Evolutionary conservation across 2,797 vertebrate species (phyloP), one percentile per base, ranked within the genome.

Genomic region (Mus minutoides): DNA sequence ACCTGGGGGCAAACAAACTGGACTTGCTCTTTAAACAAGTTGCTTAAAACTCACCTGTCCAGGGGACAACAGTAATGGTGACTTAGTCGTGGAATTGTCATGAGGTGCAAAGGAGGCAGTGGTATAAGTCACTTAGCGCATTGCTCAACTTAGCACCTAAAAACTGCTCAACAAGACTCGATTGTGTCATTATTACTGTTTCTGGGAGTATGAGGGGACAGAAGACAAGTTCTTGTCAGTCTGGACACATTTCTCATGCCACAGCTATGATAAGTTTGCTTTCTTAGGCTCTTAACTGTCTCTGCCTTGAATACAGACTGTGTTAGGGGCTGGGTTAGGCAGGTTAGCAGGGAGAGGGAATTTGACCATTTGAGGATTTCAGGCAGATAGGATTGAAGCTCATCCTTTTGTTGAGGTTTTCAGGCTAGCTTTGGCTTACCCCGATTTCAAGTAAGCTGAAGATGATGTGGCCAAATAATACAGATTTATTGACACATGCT

Each of bases 281-380:
- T 91, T 90, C 86, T 78, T 67, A 16, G 49, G 34, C 13, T 86
- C 60, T 2, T 24, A 46, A 16, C 49, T 80, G 52, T 96, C 43
- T 93, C 84, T 54, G 49, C 29, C 73, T 97, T 91, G 82, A 46
- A 62, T 84, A 71, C 24, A 46, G 69, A 67, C 76, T 37, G 4
- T 64, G 43, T 79, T 71, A 58, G 58, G n/a, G 91, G 19, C 46
- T 37, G 8, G 79, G 5, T 31, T 24, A 85, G 46, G 46, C 13
- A 84, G 46, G 14, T 11, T 58, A 78, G 80, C 34, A 77, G 4
- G 12, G 37, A 29, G 29, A 29, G n/a, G 73, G 86, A 22, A 62
- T 88, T 94, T 75, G n/a, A 52, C 69, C 60, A 69, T 1, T 7
- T 40, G 52, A 94, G 86, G 54, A 34, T 67, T 6, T 31, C 14